Percentiles rank a stretch among this genome's conserved stretches.
Evolutionary conservation across 2,113 vertebrate species (phyloP).

Genomic region (Vanacampus margaritifer): DNA sequence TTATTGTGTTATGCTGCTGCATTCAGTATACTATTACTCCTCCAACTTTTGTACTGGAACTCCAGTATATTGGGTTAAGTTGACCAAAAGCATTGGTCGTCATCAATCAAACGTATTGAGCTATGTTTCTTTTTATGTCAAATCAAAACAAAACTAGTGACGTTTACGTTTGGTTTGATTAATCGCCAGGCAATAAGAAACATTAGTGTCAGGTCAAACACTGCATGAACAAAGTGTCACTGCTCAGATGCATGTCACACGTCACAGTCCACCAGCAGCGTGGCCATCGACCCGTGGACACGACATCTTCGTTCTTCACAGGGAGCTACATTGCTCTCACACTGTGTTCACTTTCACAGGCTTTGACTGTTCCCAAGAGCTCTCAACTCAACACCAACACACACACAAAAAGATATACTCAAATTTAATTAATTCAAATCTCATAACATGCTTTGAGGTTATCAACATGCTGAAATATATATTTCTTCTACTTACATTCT

Average conservation of each 20-base stretch:
- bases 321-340: slow-evolving; percentile 38
- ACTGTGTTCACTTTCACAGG: slow-evolving; percentile 20
- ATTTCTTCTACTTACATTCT: not conserved
- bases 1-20: too few relatives aligned
- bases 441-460: not conserved
- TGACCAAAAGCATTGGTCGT: not conserved
- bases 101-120: not conserved
- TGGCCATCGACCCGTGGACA: slow-evolving; percentile 37
- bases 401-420: slow-evolving; percentile 22
- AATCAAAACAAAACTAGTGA: not conserved
- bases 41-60: not conserved
- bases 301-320: slow-evolving; percentile 17
- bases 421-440: slow-evolving; percentile 17
- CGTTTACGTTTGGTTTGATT: not conserved
- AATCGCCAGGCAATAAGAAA: not conserved
- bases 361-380: slow-evolving; percentile 30
- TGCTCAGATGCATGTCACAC: slow-evolving; percentile 19
- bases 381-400: slow-evolving; percentile 11
- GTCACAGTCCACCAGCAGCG: slow-evolving; percentile 14
- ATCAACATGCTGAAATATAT: not conserved
- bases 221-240: not conserved
- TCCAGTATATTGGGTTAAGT: not conserved
- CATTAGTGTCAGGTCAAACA: slow-evolving; percentile 16
- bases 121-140: not conserved
- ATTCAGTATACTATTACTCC: not conserved